phyloP scores from a whole-genome alignment of 2,797 vertebrate genomes.

The Ara ararauna region DNA sequence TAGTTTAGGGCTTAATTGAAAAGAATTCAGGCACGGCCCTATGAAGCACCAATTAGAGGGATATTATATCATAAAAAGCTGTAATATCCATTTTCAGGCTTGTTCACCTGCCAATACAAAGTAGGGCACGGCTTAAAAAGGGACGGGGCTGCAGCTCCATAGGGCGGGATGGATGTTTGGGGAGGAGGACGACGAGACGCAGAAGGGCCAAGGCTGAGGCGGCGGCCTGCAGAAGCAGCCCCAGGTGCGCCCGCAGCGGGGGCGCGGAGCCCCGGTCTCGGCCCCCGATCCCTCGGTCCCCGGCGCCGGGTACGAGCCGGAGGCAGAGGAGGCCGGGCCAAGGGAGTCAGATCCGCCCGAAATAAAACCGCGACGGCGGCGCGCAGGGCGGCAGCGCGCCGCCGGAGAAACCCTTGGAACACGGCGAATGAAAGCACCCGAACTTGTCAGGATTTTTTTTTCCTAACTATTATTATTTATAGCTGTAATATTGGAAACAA shows the following conservation, averaged over 20 bases:
- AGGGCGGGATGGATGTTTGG: conserved; percentile 32
- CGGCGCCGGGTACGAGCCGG: not conserved
- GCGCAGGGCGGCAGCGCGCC: not conserved
- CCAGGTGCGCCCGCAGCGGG: not conserved
- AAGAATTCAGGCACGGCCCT: conserved; percentile 82
- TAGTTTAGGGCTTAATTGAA: conserved; percentile 84
- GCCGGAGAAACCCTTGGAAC: not conserved
- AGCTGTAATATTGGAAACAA: conserved; percentile 56
- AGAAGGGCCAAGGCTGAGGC: not conserved
- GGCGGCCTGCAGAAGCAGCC: not conserved
- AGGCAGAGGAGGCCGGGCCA: not conserved
- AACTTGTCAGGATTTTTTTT: not conserved
- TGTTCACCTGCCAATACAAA: conserved; percentile 79
- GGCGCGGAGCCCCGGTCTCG: not conserved
- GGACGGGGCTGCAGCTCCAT: conserved; percentile 68
- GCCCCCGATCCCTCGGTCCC: too few species aligned
- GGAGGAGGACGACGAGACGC: not conserved
- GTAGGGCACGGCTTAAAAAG: conserved; percentile 77
- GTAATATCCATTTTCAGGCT: conserved; percentile 85
- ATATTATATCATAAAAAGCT: conserved; percentile 87
- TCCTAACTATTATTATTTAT: conserved; percentile 37
- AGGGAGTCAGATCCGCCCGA: not conserved
- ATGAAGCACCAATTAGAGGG: conserved; percentile 85
- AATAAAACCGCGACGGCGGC: not conserved
- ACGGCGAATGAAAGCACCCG: not conserved